A percentile compares a stretch with the other conserved stretches of the same genome.
These are phyloP conservation scores for Leucozona laternaria DNA, from an alignment of 2,888 invertebrate genomes.

Conservation along the genomic window DNA sequence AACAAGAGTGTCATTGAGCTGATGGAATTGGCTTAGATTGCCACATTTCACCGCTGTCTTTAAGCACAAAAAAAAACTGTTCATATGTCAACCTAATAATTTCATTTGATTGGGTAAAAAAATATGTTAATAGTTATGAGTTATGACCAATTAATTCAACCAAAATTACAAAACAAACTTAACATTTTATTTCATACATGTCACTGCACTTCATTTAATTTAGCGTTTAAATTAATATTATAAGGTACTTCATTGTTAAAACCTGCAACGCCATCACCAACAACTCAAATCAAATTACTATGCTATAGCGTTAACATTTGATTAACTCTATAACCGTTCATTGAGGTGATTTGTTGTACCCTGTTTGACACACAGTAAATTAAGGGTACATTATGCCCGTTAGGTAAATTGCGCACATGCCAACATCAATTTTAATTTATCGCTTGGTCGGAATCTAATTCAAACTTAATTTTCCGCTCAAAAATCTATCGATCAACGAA, in stretches of 20 bases:
- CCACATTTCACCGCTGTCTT: too few relatives aligned
- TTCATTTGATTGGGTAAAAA: not conserved
- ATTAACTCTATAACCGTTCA: conserved; percentile 53
- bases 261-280: not conserved
- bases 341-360: conserved; percentile 39
- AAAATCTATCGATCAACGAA: conserved; percentile 63
- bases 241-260: too few relatives aligned
- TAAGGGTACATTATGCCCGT: conserved; percentile 17
- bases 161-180: not conserved
- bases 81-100: too few relatives aligned
- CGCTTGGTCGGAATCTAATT: conserved; percentile 67
- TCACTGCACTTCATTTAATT: not conserved
- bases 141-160: not conserved
- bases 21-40: too few relatives aligned
- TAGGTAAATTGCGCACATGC: conserved; percentile 34
- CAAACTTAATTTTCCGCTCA: conserved; percentile 69
- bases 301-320: conserved; percentile 44
- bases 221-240: too few relatives aligned
- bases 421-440: conserved; percentile 62
- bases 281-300: conserved; percentile 57
- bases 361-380: conserved; percentile 22
- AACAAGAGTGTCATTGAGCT: too few relatives aligned
- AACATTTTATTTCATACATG: too few relatives aligned
- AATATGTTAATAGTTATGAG: not conserved
- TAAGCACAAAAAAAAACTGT: too few relatives aligned